Conservation (phyloP, 2,888 invertebrate genomes). For the Meandrusa payeni region DNA sequence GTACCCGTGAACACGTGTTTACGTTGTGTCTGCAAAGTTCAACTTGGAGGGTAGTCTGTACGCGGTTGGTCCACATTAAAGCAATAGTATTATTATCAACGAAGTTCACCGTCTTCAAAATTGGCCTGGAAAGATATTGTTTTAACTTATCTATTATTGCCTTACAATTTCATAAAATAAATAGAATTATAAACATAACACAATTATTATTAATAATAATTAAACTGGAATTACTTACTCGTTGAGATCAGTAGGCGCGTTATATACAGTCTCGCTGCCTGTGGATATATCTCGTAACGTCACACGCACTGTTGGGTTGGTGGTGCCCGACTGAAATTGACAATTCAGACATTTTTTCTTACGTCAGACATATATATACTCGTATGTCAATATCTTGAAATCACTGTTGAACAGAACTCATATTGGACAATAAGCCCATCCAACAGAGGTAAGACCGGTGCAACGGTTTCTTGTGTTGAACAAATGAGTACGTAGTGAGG, state of each 20-base stretch:
- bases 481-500: too few species aligned
- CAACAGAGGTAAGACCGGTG: too few species aligned
- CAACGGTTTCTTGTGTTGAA: too few species aligned
- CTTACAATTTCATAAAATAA: too few species aligned
- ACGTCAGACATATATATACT: too few species aligned
- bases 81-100: conserved; percentile 85
- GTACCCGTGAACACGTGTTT: conserved; percentile 48
- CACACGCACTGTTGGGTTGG: conserved; percentile 63
- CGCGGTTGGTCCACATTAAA: conserved; percentile 93
- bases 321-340: conserved; percentile 64
- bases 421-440: too few species aligned
- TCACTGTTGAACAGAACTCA: too few species aligned
- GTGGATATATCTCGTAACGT: conserved; percentile 50
- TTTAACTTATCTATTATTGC: too few species aligned
- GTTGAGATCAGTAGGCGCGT: conserved; percentile 46
- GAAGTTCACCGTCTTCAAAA: conserved; percentile 88
- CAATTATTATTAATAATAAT: too few species aligned
- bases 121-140: conserved; percentile 75
- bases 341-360: too few species aligned
- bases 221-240: conserved; percentile 67
- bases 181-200: too few species aligned
- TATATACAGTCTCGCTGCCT: conserved; percentile 36
- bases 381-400: too few species aligned
- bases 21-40: conserved; percentile 81
- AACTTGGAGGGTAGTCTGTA: conserved; percentile 85